A percentile compares a stretch with the other conserved stretches of the same genome.
Evolutionary conservation across 1,140 invertebrate genomes (phyloP).

Genomic region (Myzus persicae): DNA sequence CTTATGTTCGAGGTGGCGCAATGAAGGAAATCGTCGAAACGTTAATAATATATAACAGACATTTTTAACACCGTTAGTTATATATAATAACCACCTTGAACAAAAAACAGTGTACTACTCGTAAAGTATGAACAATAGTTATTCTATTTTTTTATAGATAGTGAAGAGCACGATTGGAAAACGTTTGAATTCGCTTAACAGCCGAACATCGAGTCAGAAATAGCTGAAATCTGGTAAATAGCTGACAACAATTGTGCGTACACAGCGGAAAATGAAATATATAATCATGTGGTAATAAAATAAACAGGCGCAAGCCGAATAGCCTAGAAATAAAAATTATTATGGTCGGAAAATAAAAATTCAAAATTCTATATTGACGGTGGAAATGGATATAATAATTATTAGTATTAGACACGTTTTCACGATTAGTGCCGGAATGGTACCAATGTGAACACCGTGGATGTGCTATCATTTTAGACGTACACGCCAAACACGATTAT

Average conservation of each 20-base stretch:
- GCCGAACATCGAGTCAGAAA: neutral
- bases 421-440: neutral
- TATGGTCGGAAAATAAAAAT: neutral
- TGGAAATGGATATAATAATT: neutral
- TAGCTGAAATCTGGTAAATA: neutral
- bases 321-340: too few species aligned
- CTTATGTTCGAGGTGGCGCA: neutral
- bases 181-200: neutral
- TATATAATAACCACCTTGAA: neutral
- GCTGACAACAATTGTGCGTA: neutral
- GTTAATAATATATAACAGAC: neutral
- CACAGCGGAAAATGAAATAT: neutral
- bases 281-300: neutral
- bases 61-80: neutral
- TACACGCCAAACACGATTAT: neutral
- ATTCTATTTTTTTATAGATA: neutral
- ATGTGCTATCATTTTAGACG: neutral
- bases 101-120: neutral
- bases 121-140: neutral
- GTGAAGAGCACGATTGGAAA: neutral
- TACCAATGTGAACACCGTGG: neutral
- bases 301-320: too few species aligned
- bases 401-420: neutral
- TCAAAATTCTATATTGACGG: neutral
- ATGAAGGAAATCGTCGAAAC: neutral